Evolutionary conservation across 53 echinoderm and acorn worm species (phyloP), one percentile per base, ranked within the genome.

Genomic region (Patiria pectinifera): DNA sequence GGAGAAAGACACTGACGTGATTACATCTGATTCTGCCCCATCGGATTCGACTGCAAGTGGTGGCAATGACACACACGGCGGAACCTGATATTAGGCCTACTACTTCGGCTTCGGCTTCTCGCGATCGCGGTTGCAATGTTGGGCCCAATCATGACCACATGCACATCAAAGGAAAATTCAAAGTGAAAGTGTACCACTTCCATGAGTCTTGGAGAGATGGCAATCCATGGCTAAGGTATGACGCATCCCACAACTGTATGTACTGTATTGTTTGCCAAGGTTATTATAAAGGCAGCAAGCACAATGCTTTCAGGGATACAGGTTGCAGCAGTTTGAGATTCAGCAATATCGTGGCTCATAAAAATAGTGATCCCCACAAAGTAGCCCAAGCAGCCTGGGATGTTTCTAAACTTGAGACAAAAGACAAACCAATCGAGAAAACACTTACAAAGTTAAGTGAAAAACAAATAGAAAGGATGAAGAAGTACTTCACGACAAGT

Each of bases 341-440:
- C 48, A 46, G 62, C 70, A 82, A 82, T 82, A 71, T 91, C 48
- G 76, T 69, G 15, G 91, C 82, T 21, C 91, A 91, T 53, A 82
- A 48, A 82, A 75, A 66, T 43, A 91, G 71, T 91, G 81, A 78
- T 18, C 66, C 69, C 22, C 81, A 89, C 66, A 79, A 78, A 69
- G 62, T 79, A 62, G 91, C 82, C 21, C 82, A 35, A 35, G 71
- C 24, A 23, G 82, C 71, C 22, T 82, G 66, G 66, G 91, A 82
- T 69, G 44, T 69, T 63, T 82, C 91, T 45, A 91, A 91, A 82
- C 82, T 91, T 46, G 69, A 82, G 45, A 91, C 82, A 47, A 45
- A 82, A 91, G 82, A 82, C 22, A 82, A 82, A 71, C 91, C 91
- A 48, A 45, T 91, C 22, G 82, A 91, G 45, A 91, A 91, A 70